Base-by-base conservation (phyloP, 2,888 invertebrate species). In the Monoplex corrugatus region DNA sequence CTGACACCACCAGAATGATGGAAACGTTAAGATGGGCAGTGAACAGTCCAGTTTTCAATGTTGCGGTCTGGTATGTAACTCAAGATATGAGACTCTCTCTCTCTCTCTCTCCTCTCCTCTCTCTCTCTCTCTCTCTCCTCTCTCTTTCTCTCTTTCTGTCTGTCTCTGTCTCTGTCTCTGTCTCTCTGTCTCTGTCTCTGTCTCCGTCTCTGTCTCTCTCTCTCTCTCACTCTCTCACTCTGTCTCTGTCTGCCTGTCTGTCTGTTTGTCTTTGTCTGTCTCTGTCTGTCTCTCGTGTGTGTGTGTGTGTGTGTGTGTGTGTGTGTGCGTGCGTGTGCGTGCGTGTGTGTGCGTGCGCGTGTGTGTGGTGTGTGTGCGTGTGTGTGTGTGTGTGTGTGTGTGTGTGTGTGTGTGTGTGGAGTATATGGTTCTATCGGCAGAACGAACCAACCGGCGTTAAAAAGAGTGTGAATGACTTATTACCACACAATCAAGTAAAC, bases 91-190 rank as follows among this genome's bases (percentile, higher is more conserved):
- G 28, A 38, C 38, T 35, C 75, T 75, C 38, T 75, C 38, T 75
- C 75, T 75, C 1, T 75, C 2, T 72, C 72, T 72, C 72, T 72
- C 32, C 35, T 10, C 35, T 35, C 35, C 38, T 38, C 75, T 38
- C 75, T 38, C 38, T 38, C 38, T 38, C 75, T 38, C 75, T 75
- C 38, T 75, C 75, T 75, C 75, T 75, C 75, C 28, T 1, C 35
- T 72, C 72, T 72, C 72, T 72, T 35, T 72, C 72, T 72, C 72
- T 72, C 72, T 72, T 35, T 72, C 72, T 72, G 32, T 35, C 72
- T 72, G 32, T 72, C 63, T 72, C 72, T 72, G 32, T 72, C 72
- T 72, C 72, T 72, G 32, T 72, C 72, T 72, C 72, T 72, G 19
- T 78, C 16, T 32, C 5, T 68, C n/a, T 68, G 28, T 72, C n/a